Percentiles rank a stretch among this genome's conserved stretches.
These are phyloP conservation scores for Drymonia ruficornis DNA, from an alignment of 2,888 invertebrate species.

Conservation along the genomic window DNA sequence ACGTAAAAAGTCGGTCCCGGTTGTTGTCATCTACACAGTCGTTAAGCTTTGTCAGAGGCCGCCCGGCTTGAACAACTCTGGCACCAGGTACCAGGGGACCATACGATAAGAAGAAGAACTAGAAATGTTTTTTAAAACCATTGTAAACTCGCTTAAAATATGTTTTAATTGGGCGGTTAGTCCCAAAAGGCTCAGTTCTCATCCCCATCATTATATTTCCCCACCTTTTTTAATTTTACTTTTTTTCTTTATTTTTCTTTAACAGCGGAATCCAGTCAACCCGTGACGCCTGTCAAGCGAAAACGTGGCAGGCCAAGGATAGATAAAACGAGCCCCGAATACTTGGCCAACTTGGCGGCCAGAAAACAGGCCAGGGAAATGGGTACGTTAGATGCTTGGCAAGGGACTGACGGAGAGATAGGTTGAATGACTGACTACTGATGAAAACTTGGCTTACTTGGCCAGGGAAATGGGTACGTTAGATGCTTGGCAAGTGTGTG, in stretches of 20 bases:
- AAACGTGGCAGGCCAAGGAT: constrained; percentile 73
- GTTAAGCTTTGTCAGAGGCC: too few relatives aligned
- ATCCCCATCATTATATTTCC: too few relatives aligned
- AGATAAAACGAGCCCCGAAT: constrained; percentile 77
- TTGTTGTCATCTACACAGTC: too few relatives aligned
- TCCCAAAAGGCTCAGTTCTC: too few relatives aligned
- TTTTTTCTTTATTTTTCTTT: constrained; percentile 3
- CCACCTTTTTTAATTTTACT: background rate
- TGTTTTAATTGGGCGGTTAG: too few relatives aligned
- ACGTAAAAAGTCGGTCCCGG: too few relatives aligned
- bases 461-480: constrained; percentile 69
- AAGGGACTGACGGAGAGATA: constrained; percentile 53
- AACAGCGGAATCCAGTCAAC: constrained; percentile 53
- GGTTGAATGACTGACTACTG: constrained; percentile 42
- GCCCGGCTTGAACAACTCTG: too few relatives aligned
- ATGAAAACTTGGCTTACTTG: constrained; percentile 67
- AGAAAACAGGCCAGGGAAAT: constrained; percentile 73
- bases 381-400: constrained; percentile 51
- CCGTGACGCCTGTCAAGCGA: constrained; percentile 57
- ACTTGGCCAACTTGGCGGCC: constrained; percentile 70
- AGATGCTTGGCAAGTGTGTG: background rate
- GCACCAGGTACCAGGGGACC: too few relatives aligned
- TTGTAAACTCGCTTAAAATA: too few relatives aligned
- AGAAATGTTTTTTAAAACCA: too few relatives aligned
- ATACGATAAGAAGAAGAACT: too few relatives aligned